These are phyloP conservation scores for Pteropus rufus DNA, from an alignment of 2,797 vertebrate species.

Conservation along the genomic window DNA sequence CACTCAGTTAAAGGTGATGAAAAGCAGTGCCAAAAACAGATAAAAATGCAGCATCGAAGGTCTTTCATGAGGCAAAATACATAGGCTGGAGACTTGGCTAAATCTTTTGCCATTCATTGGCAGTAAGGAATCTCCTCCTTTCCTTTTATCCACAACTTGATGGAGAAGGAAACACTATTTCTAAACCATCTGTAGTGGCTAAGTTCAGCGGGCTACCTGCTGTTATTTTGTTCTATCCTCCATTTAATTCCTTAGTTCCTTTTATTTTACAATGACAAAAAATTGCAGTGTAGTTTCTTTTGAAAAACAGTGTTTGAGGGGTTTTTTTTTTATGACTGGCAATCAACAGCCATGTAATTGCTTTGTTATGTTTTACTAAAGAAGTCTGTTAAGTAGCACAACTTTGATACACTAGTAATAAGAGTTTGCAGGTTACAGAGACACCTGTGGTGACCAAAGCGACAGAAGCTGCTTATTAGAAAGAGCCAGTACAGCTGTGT, in stretches of 20 bases:
- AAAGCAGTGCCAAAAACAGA: constrained; percentile 79
- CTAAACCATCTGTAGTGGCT: constrained; percentile 88
- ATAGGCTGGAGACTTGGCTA: constrained; percentile 81
- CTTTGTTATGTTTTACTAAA: constrained; percentile 90
- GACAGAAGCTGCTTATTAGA: constrained; percentile 85
- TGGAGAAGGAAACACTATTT: constrained; percentile 88
- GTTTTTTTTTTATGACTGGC: constrained; percentile 82
- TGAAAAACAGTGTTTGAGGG: constrained; percentile 86
- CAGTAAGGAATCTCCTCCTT: constrained; percentile 83
- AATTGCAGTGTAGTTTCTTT: constrained; percentile 89
- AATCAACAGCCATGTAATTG: constrained; percentile 88
- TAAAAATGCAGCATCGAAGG: constrained; percentile 80
- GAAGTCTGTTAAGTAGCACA: constrained; percentile 89
- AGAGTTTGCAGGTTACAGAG: constrained; percentile 87
- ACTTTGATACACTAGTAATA: constrained; percentile 90
- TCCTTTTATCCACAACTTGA: constrained; percentile 85
- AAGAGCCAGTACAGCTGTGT: constrained; percentile 87
- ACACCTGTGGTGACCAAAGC: constrained; percentile 89
- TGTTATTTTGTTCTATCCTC: constrained; percentile 86
- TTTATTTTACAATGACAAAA: constrained; percentile 90
- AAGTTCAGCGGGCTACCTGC: constrained; percentile 85
- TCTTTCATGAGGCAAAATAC: constrained; percentile 82
- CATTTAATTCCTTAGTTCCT: constrained; percentile 87
- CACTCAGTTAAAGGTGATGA: constrained; percentile 75
- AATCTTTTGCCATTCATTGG: constrained; percentile 86